A percentile compares a stretch with the other conserved stretches of the same genome.
phyloP scores from a whole-genome alignment of 2,113 vertebrate genomes.

The Pelvicachromis taeniatus region DNA sequence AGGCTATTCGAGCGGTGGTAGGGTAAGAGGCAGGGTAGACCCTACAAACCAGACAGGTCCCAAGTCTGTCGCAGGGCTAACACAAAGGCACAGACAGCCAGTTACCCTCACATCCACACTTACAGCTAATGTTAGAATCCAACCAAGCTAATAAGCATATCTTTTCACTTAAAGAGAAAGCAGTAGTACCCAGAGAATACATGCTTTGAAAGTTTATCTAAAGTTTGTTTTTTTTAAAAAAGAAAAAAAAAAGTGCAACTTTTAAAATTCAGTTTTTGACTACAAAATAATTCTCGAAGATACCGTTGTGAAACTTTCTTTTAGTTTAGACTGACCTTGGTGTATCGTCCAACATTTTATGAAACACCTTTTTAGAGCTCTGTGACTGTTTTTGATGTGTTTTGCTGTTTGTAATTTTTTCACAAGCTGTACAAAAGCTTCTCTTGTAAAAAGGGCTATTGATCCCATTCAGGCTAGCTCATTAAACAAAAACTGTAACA shows the following conservation, averaged over 20 bases:
- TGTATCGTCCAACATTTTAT: background rate
- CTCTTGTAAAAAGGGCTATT: background rate
- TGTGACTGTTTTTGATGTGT: background rate
- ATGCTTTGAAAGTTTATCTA: background rate
- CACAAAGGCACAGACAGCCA: background rate
- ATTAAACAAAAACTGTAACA: background rate
- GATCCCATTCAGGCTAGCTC: background rate
- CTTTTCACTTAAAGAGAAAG: background rate
- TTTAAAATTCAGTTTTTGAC: background rate
- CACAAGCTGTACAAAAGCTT: background rate
- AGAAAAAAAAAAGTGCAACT: background rate
- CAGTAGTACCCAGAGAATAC: background rate
- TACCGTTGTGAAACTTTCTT: background rate
- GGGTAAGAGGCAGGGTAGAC: background rate
- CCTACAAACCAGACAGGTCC: background rate
- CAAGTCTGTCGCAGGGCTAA: background rate
- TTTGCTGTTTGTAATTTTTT: background rate
- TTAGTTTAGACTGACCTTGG: background rate
- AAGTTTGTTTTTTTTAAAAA: background rate
- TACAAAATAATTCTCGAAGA: background rate
- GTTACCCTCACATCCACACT: background rate
- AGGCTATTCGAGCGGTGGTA: background rate
- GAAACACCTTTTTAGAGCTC: background rate
- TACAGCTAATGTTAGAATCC: background rate
- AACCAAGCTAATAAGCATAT: background rate